Evolutionary conservation across 1,140 invertebrate genomes (phyloP).

Genomic region (Aphaenogaster ashmeadi): DNA sequence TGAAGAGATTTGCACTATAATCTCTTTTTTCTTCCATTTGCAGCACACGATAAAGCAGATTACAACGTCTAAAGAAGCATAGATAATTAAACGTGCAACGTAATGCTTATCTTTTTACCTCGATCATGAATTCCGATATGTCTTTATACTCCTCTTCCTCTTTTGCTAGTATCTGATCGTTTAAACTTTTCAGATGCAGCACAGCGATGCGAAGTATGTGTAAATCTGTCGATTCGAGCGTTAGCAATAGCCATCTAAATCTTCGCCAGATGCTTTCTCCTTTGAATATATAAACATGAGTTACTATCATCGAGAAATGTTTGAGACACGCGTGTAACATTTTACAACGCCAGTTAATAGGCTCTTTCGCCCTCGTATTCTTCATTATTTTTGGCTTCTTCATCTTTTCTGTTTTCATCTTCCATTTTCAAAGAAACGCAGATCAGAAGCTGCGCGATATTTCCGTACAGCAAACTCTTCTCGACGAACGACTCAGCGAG

Average conservation of each 20-base stretch:
- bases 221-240: background rate
- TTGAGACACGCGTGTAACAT: background rate
- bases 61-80: background rate
- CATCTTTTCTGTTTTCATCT: background rate
- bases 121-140: background rate
- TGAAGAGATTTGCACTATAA: background rate
- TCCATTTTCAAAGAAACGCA: background rate
- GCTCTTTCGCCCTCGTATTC: background rate
- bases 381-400: background rate
- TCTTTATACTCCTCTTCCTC: background rate
- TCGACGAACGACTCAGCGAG: background rate
- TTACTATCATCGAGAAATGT: background rate
- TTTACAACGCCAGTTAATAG: background rate
- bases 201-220: background rate
- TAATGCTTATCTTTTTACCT: conserved; percentile 6
- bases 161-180: background rate
- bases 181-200: conserved; percentile 5
- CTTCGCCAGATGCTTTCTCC: background rate
- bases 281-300: background rate
- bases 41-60: background rate
- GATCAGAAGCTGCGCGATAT: background rate
- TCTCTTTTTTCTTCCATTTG: background rate
- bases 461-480: background rate
- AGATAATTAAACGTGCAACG: background rate
- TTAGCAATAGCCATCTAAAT: background rate